Evolutionary conservation across 2,888 invertebrate species (phyloP), one percentile per base, ranked within the genome.

Genomic region (Tridacna crocea): DNA sequence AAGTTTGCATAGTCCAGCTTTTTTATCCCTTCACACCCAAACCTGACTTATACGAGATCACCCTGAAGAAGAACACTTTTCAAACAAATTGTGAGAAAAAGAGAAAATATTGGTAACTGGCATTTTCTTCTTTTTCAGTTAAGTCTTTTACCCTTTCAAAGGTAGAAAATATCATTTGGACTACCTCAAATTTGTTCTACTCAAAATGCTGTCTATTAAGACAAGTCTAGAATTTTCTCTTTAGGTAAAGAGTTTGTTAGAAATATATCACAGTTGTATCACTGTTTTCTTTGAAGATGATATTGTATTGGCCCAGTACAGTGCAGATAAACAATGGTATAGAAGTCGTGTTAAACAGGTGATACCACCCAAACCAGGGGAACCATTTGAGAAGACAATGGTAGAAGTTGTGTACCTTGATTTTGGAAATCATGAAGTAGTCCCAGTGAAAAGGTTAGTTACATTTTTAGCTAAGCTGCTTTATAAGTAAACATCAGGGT

Each of bases 401-500:
- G 90, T 93, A 19, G 90, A 95, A 89, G 95, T 97, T 0, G 95
- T 96, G 75, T 97, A 97, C 94, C 95, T 98, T 0, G 98, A 98
- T 94, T 98, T 97, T 91, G 98, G 98, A 0, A 98, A 97, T 92
- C 95, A 96, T 61, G 98, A 98, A 93, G 93, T 94, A 19, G 63
- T 78, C 26, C 72, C 65, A 19, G 78, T 72, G 2, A 88, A n/a
- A 17, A 91, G 89, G 92, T 92, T 70, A 65, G 88, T 78, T 17
- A 8, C 13, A 61, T 61, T n/a, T 51, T 17, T n/a, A n/a, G n/a
- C n/a, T n/a, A n/a, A n/a, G n/a, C n/a, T n/a, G n/a, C n/a, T n/a
- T n/a, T n/a, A n/a, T n/a, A n/a, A n/a, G n/a, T n/a, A n/a, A n/a
- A n/a, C n/a, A n/a, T n/a, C n/a, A n/a, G n/a, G n/a, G n/a, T n/a